Evolutionary conservation across 2,888 invertebrate genomes (phyloP), one percentile per base, ranked within the genome.

Genomic region (Biston stratarius): DNA sequence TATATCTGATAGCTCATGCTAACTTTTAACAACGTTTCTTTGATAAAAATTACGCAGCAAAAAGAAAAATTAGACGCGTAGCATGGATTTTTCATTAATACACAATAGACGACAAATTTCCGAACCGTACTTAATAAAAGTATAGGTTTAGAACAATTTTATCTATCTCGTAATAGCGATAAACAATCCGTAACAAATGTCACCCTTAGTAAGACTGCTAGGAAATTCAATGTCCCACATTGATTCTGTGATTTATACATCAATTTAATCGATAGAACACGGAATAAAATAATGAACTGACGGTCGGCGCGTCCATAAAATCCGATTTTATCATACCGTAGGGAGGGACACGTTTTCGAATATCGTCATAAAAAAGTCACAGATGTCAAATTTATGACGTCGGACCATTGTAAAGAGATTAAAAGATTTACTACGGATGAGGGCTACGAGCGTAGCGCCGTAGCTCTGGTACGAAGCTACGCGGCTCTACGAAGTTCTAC

Each of bases 361-460:
- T 92, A 92, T 90, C 88, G 92, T 91, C 90, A 92, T 93, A 93
- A 93, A 94, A 92, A 94, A 92, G 90, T 92, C 92, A 89, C 92
- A 92, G 91, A 92, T 93, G 93, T 92, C 91, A 91, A 92, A 94
- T 94, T 94, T 94, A 94, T 93, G 91, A 91, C 88, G 84, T 86
- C 77, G 89, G 89, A 89, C 91, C 91, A 92, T 91, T 92, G 92
- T 90, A 91, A 91, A 92, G 90, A 91, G 92, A 94, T 94, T 94
- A 92, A 92, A 92, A 91, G 91, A 92, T 94, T 93, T 92, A 93
- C 85, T 88, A 88, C 85, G 86, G 83, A 82, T 79, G 82, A 82
- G 83, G 80, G 69, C 82, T 80, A 77, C 81, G 81, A 59, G 52
- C 62, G 62, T 67, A 66, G 67, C 69, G 64, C 40, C n/a, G 70